phyloP scores from a whole-genome alignment of 2,113 vertebrate genomes.

The Dendropsophus ebraccatus region DNA sequence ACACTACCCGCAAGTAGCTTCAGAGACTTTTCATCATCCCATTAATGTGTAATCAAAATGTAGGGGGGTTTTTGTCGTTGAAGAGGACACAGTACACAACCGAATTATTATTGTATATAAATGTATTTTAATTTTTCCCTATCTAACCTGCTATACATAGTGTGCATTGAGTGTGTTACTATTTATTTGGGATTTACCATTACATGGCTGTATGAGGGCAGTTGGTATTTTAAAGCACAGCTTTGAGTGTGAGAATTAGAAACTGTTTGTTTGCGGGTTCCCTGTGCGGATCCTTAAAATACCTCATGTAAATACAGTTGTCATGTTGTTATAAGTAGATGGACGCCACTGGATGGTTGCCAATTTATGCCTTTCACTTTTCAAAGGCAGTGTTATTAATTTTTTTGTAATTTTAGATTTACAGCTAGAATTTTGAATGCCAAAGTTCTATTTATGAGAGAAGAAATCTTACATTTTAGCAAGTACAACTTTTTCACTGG shows the following conservation, averaged over 20 bases:
- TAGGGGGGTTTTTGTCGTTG: constrained; percentile 11
- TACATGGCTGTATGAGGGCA: constrained; percentile 35
- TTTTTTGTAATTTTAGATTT: constrained; percentile 82
- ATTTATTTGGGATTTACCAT: constrained; percentile 49
- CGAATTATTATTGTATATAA: constrained; percentile 42
- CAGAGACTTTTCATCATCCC: not conserved
- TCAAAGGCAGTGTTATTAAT: constrained; percentile 70
- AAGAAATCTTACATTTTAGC: constrained; percentile 80
- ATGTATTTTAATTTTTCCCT: constrained; percentile 14
- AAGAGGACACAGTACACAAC: not conserved
- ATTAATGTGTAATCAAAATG: not conserved
- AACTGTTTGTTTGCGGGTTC: constrained; percentile 65
- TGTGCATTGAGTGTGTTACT: constrained; percentile 30
- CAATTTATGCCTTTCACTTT: constrained; percentile 73
- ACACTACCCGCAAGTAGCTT: too few relatives aligned
- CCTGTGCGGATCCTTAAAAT: constrained; percentile 74
- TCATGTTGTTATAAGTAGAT: constrained; percentile 75
- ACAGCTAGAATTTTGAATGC: constrained; percentile 93
- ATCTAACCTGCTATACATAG: constrained; percentile 22
- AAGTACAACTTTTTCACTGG: constrained; percentile 89
- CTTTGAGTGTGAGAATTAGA: constrained; percentile 38
- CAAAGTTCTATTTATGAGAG: constrained; percentile 94
- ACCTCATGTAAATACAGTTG: constrained; percentile 83
- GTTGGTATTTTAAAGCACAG: constrained; percentile 51
- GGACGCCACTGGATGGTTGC: constrained; percentile 85